Base-by-base conservation (phyloP, 2,888 invertebrate genomes). In the Ophioninae sp. region DNA sequence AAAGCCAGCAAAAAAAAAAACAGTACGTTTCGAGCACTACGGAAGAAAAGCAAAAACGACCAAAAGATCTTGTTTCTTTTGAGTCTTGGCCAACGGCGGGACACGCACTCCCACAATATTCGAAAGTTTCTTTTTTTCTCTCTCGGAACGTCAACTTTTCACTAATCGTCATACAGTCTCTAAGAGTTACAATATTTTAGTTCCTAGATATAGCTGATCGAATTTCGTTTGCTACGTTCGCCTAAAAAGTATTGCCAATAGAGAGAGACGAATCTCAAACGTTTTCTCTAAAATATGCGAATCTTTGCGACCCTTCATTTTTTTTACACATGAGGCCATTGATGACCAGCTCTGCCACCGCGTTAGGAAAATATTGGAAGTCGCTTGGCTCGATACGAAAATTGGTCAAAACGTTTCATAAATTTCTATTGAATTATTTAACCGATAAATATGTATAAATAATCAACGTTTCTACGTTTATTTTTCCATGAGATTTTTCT, bases 201-300 rank as follows among this genome's bases (percentile, higher is more conserved):
- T 51, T 17, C 56, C 72, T 79, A 78, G 59, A 81, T 78, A 44
- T 64, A 73, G 71, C 51, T 75, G 63, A 37, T 64, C 63, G 39
- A 65, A 65, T 67, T 39, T 71, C 39, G 20, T 81, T 77, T 51
- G 63, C 67, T 74, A 69, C 63, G 61, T 76, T 63, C 64, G 51
- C 73, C 76, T 73, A 81, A 76, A 76, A 81, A 80, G 80, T 83
- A 84, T 85, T 81, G 78, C 82, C 76, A 82, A 81, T 56, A 69
- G 23, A 77, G 81, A 77, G 81, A 83, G 76, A 82, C 85, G 82
- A 79, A 84, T 82, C 44, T 76, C 63, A 2, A 59, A 79, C 68
- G 58, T 56, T 20, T 39, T 59, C 76, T 69, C 67, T 74, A 71
- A 82, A 73, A 80, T 77, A 59, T 83, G 75, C 64, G 77, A 77